Conservation (phyloP, 2,797 vertebrate species). For the Pygocentrus nattereri region DNA sequence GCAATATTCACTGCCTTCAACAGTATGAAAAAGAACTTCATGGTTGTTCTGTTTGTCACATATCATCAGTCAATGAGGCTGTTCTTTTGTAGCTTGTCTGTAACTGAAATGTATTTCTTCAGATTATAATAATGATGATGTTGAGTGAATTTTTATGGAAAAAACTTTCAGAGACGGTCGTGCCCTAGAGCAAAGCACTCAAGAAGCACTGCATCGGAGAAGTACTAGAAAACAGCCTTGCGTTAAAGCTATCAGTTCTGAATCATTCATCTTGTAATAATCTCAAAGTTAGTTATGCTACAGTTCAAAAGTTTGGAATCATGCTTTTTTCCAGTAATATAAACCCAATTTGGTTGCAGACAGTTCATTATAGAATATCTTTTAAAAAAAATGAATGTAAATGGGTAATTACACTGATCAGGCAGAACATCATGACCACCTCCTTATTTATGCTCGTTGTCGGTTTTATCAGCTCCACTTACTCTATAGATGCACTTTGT, state of each 20-base stretch:
- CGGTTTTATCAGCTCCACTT: too few species aligned
- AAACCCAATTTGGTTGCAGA: too few species aligned
- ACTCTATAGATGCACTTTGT: too few species aligned
- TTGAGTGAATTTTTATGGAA: not conserved
- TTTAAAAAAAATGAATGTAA: too few species aligned
- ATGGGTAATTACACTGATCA: too few species aligned
- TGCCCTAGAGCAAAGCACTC: not conserved
- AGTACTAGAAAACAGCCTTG: not conserved
- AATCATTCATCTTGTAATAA: not conserved
- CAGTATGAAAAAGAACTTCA: not conserved
- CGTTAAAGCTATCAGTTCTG: not conserved
- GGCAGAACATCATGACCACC: too few species aligned
- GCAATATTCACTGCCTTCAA: constrained; percentile 22
- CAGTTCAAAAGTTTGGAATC: too few species aligned
- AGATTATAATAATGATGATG: not conserved
- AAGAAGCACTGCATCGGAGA: not conserved
- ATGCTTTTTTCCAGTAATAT: too few species aligned
- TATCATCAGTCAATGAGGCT: not conserved
- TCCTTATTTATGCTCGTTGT: too few species aligned
- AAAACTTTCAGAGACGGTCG: too few species aligned
- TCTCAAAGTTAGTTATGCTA: too few species aligned
- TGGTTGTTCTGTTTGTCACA: not conserved
- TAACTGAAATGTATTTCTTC: not conserved
- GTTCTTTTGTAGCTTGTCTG: not conserved
- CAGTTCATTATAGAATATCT: too few species aligned